Conservation (phyloP, 1,140 invertebrate species). For the Manduca sexta region DNA sequence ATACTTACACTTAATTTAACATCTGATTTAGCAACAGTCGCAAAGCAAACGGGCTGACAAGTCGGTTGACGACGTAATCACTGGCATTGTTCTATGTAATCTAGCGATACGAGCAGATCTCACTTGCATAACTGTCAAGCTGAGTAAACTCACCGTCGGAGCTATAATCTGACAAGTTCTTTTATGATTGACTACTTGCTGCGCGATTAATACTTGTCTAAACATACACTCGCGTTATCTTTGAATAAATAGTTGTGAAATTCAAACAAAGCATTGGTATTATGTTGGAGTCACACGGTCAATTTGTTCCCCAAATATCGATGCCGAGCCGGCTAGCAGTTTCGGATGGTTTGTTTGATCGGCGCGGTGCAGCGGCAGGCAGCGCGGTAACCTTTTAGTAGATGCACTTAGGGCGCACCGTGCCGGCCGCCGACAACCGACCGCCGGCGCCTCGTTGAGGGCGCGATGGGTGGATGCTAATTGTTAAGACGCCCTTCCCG, state of each 20-base stretch:
- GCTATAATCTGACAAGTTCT: conserved; percentile 55
- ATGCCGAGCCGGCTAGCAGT: conserved; percentile 8
- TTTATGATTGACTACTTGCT: conserved; percentile 49
- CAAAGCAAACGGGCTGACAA: conserved; percentile 41
- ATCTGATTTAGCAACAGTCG: conserved; percentile 57
- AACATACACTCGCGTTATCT: conserved; percentile 38
- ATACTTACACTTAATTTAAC: conserved; percentile 49
- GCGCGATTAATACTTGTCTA: conserved; percentile 38
- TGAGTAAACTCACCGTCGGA: conserved; percentile 42
- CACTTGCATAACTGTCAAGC: conserved; percentile 59
- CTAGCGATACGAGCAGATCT: conserved; percentile 52
- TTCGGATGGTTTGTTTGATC: conserved; percentile 26
- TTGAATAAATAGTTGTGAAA: conserved; percentile 44
- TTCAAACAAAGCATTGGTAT: conserved; percentile 32
- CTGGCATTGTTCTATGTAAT: conserved; percentile 62
- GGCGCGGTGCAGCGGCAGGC: conserved; percentile 6
- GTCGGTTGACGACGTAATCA: conserved; percentile 60
- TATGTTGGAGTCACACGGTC: conserved; percentile 23
- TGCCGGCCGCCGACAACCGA: no score
- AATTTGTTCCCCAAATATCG: conserved; percentile 21
- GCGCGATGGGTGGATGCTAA: conserved; percentile 63
- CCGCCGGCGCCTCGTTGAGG: conserved; percentile 48
- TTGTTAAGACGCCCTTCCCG: conserved; percentile 66
- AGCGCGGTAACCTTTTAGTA: conserved; percentile 45
- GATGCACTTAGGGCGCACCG: conserved; percentile 50